Base-by-base conservation (phyloP, 2,113 vertebrate genomes). In the Lycocorax pyrrhopterus region DNA sequence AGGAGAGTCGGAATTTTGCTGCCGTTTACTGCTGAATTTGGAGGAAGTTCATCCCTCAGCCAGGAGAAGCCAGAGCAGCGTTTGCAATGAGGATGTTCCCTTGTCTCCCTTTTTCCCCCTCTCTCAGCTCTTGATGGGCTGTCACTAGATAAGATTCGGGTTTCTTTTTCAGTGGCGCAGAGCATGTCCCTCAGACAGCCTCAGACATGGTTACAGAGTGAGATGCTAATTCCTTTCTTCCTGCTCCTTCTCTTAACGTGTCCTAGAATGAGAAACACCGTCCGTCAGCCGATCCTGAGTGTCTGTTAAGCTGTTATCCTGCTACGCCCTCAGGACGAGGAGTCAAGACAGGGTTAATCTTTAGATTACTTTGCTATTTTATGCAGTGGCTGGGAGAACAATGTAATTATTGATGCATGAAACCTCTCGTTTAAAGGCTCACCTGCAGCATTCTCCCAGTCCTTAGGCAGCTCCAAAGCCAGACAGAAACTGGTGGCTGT, bases 41-140 rank as follows among this genome's bases (percentile, higher is more conserved):
- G 92, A 94, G 87, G 79, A 16, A 80, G 93, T 83, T 95, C 84
- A 67, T 86, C 72, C 58, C 89, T 87, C 87, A 85, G 93, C 92
- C n/a, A 4, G 1, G 39, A 81, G 84, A 66, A 91, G 46, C 83
- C 84, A 26, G 73, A 88, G 91, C 71, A 37, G 68, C 9, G 3
- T 78, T 90, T 67, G 29, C 87, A 59, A 27, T 6, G 56, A 80
- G 94, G 88, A 46, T 3, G 9, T 91, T 91, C 35, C 66, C 84
- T 72, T 44, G 49, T n/a, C 87, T 81, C 60, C 30, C 39, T 44
- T n/a, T 41, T 13, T 0, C 33, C 63, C 63, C 37, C 33, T 60
- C 55, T 83, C 72, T 32, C 60, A 13, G 77, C 60, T 72, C 86
- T 74, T 75, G 91, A 72, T 8, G 26, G 84, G 89, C 69, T 92